Conservation (phyloP, 2,888 invertebrate genomes). For the Drosophila limbata region DNA sequence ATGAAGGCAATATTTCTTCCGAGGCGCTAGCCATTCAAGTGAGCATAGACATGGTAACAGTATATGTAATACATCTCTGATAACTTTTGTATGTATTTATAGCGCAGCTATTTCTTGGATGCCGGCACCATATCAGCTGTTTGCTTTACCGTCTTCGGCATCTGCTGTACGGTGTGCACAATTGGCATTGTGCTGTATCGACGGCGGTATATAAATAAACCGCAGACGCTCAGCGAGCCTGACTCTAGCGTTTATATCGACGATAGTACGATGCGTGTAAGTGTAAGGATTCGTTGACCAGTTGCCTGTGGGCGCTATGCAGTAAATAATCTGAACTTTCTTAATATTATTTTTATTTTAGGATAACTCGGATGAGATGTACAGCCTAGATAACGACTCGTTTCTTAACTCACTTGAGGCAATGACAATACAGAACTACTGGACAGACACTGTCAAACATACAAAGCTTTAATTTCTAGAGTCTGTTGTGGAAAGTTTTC, state of each 20-base stretch:
- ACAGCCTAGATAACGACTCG: slow-evolving; percentile 96
- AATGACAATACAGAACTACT: slow-evolving; percentile 97
- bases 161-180: slow-evolving; percentile 88
- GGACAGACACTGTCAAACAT: slow-evolving; percentile 96
- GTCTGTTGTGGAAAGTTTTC: slow-evolving; percentile 18
- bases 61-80: neutral
- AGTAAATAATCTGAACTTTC: neutral
- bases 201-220: slow-evolving; percentile 91
- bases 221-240: slow-evolving; percentile 93
- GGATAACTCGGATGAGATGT: slow-evolving; percentile 98
- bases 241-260: slow-evolving; percentile 95
- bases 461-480: slow-evolving; percentile 90
- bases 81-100: neutral
- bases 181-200: slow-evolving; percentile 90
- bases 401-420: slow-evolving; percentile 96
- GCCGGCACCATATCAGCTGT: slow-evolving; percentile 89
- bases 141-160: slow-evolving; percentile 88
- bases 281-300: slow-evolving; percentile 84
- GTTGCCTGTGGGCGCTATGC: slow-evolving; percentile 3
- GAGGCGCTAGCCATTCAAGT: slow-evolving; percentile 84
- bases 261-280: slow-evolving; percentile 93
- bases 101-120: slow-evolving; percentile 85
- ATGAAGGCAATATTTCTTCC: slow-evolving; percentile 83
- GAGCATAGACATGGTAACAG: slow-evolving; percentile 1
- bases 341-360: slow-evolving; percentile 79